phyloP scores from a whole-genome alignment of 1,140 invertebrate species.

The Drosophila sturtevanti region DNA sequence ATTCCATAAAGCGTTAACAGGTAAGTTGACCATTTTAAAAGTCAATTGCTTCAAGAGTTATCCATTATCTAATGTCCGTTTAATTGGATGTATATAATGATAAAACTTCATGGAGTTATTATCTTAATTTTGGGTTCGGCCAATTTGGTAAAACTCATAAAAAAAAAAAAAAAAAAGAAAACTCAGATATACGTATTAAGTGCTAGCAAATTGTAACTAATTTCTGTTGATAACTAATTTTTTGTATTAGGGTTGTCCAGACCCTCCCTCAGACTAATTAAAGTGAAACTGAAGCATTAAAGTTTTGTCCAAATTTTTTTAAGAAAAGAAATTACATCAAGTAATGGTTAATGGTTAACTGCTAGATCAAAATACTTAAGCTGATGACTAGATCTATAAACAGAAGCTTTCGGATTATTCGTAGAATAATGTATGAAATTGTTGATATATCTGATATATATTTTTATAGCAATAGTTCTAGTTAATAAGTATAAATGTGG shows the following conservation, averaged over 20 bases:
- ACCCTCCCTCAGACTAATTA: background rate
- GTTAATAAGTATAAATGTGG: too few relatives aligned
- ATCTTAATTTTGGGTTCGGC: constrained; percentile 12
- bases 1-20: constrained; percentile 22
- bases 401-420: too few relatives aligned
- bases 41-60: constrained; percentile 42
- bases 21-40: constrained; percentile 36
- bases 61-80: constrained; percentile 68
- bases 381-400: too few relatives aligned
- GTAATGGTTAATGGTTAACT: too few relatives aligned
- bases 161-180: background rate
- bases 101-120: constrained; percentile 5
- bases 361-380: too few relatives aligned
- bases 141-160: constrained; percentile 19
- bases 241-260: background rate
- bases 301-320: background rate
- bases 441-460: too few relatives aligned
- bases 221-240: constrained; percentile 1
- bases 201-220: constrained; percentile 26
- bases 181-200: background rate
- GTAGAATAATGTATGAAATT: too few relatives aligned
- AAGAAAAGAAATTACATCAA: too few relatives aligned
- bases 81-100: constrained; percentile 63
- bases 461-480: too few relatives aligned
- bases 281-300: background rate